Conservation (phyloP, 2,888 invertebrate species). For the Lumbricus terrestris region DNA sequence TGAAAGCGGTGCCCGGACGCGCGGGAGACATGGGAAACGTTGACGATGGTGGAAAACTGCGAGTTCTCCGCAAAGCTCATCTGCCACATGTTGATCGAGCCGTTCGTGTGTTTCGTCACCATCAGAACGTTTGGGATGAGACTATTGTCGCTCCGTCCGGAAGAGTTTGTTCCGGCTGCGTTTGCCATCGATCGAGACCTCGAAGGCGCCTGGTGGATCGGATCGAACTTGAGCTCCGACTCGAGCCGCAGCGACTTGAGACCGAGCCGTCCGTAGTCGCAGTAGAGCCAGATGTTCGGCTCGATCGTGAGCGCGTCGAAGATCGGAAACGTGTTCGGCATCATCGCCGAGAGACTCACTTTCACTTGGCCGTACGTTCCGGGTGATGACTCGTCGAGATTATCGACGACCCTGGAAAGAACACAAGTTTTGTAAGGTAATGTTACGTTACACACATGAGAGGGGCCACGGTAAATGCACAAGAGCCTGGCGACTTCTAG, state of each 20-base stretch:
- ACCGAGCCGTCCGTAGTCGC: slow-evolving; percentile 62
- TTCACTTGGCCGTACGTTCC: slow-evolving; percentile 97
- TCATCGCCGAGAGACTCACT: slow-evolving; percentile 94
- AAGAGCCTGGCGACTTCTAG: too few species aligned
- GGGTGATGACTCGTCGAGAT: slow-evolving; percentile 93
- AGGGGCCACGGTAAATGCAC: too few species aligned
- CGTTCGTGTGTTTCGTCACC: slow-evolving; percentile 97
- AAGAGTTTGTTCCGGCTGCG: not conserved
- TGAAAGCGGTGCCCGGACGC: slow-evolving; percentile 90
- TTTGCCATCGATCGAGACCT: not conserved
- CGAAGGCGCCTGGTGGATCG: slow-evolving; percentile 34
- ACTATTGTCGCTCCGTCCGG: slow-evolving; percentile 40
- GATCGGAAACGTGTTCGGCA: slow-evolving; percentile 91
- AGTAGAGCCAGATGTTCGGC: slow-evolving; percentile 87
- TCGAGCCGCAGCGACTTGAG: not conserved
- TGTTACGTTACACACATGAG: too few species aligned
- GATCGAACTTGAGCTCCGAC: slow-evolving; percentile 38
- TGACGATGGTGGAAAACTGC: slow-evolving; percentile 87
- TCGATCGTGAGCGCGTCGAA: slow-evolving; percentile 87
- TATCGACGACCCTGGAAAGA: slow-evolving; percentile 80
- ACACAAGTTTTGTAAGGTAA: too few species aligned
- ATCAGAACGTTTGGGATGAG: slow-evolving; percentile 79
- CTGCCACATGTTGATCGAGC: slow-evolving; percentile 91
- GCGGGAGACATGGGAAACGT: slow-evolving; percentile 90
- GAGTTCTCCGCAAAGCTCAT: slow-evolving; percentile 72